Evolutionary conservation across 2,797 vertebrate genomes (phyloP), one percentile per base, ranked within the genome.

Genomic region (Diglossa cyanea): DNA sequence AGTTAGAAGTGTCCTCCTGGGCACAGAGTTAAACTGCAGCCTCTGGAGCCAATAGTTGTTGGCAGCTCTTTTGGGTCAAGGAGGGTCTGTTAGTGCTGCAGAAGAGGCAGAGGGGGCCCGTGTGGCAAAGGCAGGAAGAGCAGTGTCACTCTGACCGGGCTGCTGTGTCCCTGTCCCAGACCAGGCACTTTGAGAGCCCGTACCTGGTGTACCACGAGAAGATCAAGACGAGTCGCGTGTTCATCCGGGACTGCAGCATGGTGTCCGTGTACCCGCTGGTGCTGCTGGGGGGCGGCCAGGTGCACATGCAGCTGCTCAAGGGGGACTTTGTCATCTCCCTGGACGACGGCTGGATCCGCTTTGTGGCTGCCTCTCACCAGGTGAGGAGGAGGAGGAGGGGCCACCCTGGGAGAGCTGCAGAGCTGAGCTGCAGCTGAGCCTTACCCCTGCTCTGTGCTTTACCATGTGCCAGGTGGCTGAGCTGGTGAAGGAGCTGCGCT

Each of bases 221-320:
- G 96, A 98, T 99, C 96, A 99, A 99, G 97, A 99, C 99, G 0
- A 99, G 99, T 82, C 98, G 99, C 0, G 97, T 99, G 58, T 99
- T 99, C 97, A 99, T 99, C 95, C 98, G 99, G 17, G 99, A 99
- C 97, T 99, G 99, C 98, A 99, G 99, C 97, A 99, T 99, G 99
- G 99, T 99, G 89, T 99, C 99, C 0, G 98, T 99, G 54, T 99
- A 99, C 97, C 98, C 99, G 0, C 98, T 99, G 93, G 98, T 99
- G 88, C 96, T 99, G 94, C 98, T 99, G 0, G 99, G 99, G 10
- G 99, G 99, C 0, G 99, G 99, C 20, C 98, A 99, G 95, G 98
- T 99, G 77, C 98, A 98, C 31, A 97, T 99, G 77, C 98, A 99
- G 93, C 98, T 99, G 92, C 98, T 98, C 58, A 98, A 97, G 68